Conservation (phyloP, 2,888 invertebrate species). For the Sphaerophoria rueppellii region DNA sequence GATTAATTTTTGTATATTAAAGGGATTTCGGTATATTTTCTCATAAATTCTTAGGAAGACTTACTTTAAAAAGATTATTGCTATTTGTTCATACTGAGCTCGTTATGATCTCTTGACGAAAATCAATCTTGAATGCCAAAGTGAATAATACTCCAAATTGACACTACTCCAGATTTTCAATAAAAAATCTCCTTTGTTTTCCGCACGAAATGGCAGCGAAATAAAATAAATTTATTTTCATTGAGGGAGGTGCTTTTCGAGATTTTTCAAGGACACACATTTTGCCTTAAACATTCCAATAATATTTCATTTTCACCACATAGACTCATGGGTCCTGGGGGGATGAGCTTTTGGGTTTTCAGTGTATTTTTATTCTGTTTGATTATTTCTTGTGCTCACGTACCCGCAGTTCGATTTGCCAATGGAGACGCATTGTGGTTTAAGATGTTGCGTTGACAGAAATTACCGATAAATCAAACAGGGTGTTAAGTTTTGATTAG, state of each 20-base stretch:
- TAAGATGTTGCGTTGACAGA: not conserved
- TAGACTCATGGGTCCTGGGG: not conserved
- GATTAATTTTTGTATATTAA: too few relatives aligned
- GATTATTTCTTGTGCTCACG: not conserved
- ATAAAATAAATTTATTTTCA: not conserved
- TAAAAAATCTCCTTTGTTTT: conserved; percentile 9
- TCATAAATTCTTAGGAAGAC: too few relatives aligned
- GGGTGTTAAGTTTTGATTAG: not conserved
- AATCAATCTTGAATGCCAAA: not conserved
- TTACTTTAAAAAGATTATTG: too few relatives aligned
- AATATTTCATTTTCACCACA: not conserved
- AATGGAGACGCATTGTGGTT: conserved; percentile 4
- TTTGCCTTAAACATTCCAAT: not conserved
- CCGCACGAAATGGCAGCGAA: not conserved
- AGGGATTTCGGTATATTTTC: too few relatives aligned
- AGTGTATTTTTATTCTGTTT: not conserved
- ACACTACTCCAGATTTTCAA: conserved; percentile 13
- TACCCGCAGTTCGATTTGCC: not conserved
- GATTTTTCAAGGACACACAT: not conserved
- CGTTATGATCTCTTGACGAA: not conserved
- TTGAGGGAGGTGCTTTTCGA: not conserved
- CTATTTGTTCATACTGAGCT: too few relatives aligned
- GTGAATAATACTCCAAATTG: not conserved
- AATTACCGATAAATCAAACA: conserved; percentile 4
- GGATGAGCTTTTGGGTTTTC: not conserved